Evolutionary conservation across 2,797 vertebrate genomes (phyloP).

Genomic region (Echiichthys vipera): DNA sequence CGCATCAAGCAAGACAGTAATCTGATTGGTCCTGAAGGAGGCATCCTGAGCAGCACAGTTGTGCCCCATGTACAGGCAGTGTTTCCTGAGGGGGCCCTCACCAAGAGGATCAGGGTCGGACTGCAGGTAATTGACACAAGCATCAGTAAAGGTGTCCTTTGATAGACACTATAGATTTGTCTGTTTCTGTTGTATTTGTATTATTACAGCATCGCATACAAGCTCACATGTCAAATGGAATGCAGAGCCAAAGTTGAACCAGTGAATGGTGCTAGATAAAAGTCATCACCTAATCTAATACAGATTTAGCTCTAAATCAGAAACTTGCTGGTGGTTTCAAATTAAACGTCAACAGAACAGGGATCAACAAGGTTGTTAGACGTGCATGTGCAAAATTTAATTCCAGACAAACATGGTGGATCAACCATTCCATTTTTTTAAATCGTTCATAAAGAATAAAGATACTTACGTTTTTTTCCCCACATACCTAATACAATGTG

Average conservation of each 20-base stretch:
- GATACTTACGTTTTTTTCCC: too few species aligned
- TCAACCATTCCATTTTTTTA: too few species aligned
- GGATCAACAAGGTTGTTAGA: background rate
- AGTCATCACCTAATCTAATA: background rate
- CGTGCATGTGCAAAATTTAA: too few species aligned
- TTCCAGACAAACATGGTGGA: background rate
- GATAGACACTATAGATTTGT: background rate
- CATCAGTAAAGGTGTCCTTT: too few species aligned
- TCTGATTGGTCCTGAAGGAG: constrained; percentile 96
- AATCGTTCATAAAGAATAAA: too few species aligned
- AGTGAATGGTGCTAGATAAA: background rate
- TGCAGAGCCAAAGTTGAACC: background rate
- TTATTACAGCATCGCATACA: background rate
- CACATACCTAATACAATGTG: too few species aligned
- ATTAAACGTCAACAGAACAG: background rate
- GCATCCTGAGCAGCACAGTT: constrained; percentile 95
- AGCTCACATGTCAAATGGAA: background rate
- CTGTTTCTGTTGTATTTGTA: background rate
- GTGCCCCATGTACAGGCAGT: constrained; percentile 97
- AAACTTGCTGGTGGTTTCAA: background rate
- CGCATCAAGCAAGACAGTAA: constrained; percentile 97
- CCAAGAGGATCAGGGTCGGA: constrained; percentile 96
- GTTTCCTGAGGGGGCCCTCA: constrained; percentile 96
- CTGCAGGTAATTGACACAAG: constrained; percentile 90
- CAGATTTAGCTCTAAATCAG: background rate